A percentile compares a stretch with the other conserved stretches of the same genome.
Conservation (phyloP, 1,140 invertebrate genomes). For the Oreohelix idahoensis region DNA sequence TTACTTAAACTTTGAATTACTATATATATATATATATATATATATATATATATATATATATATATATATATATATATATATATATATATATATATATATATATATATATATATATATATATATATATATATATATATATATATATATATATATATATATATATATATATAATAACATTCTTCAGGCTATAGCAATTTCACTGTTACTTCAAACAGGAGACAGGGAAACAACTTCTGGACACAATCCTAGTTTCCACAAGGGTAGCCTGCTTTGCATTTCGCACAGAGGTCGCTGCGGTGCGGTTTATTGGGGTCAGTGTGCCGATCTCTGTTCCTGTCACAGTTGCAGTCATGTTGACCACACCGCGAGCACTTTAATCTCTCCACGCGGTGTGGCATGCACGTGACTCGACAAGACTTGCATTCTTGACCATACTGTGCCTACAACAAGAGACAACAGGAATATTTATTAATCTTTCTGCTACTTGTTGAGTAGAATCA, state of each 20-base stretch:
- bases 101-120: too few relatives aligned
- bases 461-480: too few relatives aligned
- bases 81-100: too few relatives aligned
- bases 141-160: slow-evolving; percentile 2
- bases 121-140: too few relatives aligned
- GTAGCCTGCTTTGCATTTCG: slow-evolving; percentile 49
- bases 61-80: too few relatives aligned
- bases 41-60: too few relatives aligned
- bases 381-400: slow-evolving; percentile 51
- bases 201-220: not conserved
- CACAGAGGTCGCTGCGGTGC: slow-evolving; percentile 50
- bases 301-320: slow-evolving; percentile 51
- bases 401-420: slow-evolving; percentile 47
- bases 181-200: not conserved
- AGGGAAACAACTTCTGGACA: too few relatives aligned
- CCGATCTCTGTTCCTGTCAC: slow-evolving; percentile 27
- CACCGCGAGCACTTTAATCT: slow-evolving; percentile 48
- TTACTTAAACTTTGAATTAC: too few relatives aligned
- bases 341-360: slow-evolving; percentile 45
- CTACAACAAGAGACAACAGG: too few relatives aligned
- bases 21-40: too few relatives aligned
- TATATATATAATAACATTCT: too few relatives aligned
- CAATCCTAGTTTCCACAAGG: slow-evolving; percentile 39
- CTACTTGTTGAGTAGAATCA: too few relatives aligned
- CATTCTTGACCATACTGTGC: slow-evolving; percentile 53